Evolutionary conservation across 64 coral and sea anemone genomes (phyloP).

Genomic region (Orbicella faveolata): DNA sequence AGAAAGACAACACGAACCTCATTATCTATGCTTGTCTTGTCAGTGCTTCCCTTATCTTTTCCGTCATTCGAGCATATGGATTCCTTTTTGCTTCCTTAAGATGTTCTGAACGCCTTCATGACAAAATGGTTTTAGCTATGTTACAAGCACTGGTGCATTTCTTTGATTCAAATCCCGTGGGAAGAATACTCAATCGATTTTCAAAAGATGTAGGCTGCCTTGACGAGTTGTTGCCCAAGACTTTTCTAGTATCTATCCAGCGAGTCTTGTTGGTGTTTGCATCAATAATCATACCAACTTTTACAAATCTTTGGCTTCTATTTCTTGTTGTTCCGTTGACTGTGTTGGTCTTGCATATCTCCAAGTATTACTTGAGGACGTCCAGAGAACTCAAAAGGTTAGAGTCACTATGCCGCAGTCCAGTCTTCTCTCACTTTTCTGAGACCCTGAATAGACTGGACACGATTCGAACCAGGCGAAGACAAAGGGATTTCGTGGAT

Average conservation of each 20-base stretch:
- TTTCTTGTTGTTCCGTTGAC: background rate
- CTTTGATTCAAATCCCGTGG: conserved; percentile 49
- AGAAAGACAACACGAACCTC: background rate
- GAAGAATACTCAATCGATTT: conserved; percentile 51
- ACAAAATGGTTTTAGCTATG: conserved; percentile 35
- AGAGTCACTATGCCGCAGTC: conserved; percentile 3
- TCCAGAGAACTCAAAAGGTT: background rate
- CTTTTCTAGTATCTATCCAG: background rate
- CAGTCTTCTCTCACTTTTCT: conserved; percentile 1
- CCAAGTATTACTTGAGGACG: background rate
- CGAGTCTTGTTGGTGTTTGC: background rate
- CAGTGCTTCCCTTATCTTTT: background rate
- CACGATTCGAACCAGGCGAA: background rate
- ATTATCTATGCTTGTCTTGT: background rate
- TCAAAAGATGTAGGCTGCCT: conserved; percentile 14
- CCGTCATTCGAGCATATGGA: background rate
- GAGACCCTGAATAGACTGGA: conserved; percentile 2
- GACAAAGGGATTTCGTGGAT: background rate
- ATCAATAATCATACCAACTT: background rate
- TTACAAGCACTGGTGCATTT: conserved; percentile 31
- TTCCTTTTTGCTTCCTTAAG: background rate
- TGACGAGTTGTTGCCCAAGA: background rate
- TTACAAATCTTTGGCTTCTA: conserved; percentile 1
- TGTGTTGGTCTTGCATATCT: background rate
- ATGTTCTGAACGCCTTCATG: background rate